Evolutionary conservation across 2,113 vertebrate genomes (phyloP).

Genomic region (Centrocercus urophasianus): DNA sequence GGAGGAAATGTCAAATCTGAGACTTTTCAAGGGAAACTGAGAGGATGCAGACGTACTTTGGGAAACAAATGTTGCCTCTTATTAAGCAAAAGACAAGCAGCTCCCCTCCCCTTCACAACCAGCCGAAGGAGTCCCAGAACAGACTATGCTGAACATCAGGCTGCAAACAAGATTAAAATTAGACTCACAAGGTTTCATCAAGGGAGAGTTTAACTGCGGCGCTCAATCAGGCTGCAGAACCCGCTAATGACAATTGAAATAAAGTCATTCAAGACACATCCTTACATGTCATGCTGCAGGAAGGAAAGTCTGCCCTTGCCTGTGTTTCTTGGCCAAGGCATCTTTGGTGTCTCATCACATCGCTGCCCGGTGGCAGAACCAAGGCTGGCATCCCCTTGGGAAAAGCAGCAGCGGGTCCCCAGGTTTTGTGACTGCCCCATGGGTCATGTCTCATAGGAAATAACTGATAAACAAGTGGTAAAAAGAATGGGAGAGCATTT

Average conservation of each 20-base stretch:
- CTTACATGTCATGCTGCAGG: not conserved
- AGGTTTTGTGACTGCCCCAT: not conserved
- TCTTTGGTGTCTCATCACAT: not conserved
- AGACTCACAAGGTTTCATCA: constrained; percentile 56
- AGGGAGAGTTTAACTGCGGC: constrained; percentile 62
- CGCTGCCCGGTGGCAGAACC: not conserved
- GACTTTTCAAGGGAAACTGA: not conserved
- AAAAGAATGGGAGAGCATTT: not conserved
- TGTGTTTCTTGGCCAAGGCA: not conserved
- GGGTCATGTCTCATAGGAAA: not conserved
- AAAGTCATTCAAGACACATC: constrained; percentile 60
- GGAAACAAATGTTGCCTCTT: not conserved
- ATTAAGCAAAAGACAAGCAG: not conserved
- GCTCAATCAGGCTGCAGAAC: constrained; percentile 67
- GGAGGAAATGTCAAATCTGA: not conserved
- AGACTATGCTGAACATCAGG: constrained; percentile 41
- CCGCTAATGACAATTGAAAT: constrained; percentile 39
- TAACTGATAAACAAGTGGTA: not conserved
- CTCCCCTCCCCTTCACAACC: not conserved
- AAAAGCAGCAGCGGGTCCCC: not conserved
- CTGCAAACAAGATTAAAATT: constrained; percentile 70
- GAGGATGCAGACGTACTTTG: not conserved
- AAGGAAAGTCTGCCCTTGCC: not conserved
- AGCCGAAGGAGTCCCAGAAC: not conserved
- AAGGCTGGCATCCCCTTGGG: not conserved